These are phyloP conservation scores for Sebastes oblongus DNA, from an alignment of 2,797 vertebrate species.

Conservation along the genomic window DNA sequence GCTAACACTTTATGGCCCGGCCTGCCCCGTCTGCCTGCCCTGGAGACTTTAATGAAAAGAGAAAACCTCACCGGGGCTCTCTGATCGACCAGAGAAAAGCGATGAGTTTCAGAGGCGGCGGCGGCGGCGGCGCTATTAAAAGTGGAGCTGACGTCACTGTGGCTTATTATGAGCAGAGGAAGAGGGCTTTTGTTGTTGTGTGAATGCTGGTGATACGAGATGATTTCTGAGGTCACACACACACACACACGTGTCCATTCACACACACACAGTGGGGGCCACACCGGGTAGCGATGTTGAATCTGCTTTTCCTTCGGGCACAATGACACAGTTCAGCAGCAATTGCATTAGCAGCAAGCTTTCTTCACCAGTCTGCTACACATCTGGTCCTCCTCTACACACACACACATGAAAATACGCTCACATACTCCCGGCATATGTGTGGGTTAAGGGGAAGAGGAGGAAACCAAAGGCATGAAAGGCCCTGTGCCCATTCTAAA, in stretches of 20 bases:
- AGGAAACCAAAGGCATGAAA: conserved; percentile 82
- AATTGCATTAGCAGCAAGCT: conserved; percentile 67
- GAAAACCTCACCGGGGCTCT: conserved; percentile 48
- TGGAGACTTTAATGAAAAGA: conserved; percentile 50
- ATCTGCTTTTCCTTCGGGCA: conserved; percentile 61
- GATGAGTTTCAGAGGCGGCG: conserved; percentile 2
- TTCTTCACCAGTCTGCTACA: conserved; percentile 74
- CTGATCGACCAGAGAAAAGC: conserved; percentile 11
- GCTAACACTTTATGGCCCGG: conserved; percentile 47
- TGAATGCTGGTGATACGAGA: conserved; percentile 37
- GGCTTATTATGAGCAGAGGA: conserved; percentile 28
- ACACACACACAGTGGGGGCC: conserved; percentile 17
- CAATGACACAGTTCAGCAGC: conserved; percentile 72
- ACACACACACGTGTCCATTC: background rate
- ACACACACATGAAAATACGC: background rate
- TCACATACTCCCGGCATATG: conserved; percentile 68
- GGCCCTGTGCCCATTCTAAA: conserved; percentile 81
- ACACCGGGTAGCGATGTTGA: conserved; percentile 39
- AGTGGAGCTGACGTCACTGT: conserved; percentile 33
- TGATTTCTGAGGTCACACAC: conserved; percentile 45
- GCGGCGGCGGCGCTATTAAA: conserved; percentile 25
- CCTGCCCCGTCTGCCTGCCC: conserved; percentile 20
- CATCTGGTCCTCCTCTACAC: conserved; percentile 77
- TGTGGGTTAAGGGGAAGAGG: conserved; percentile 77
- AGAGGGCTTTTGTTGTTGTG: conserved; percentile 14